Percentiles rank a stretch among this genome's conserved stretches.
phyloP scores from a whole-genome alignment of 2,797 vertebrate species.

The Halcyon smyrnensis region DNA sequence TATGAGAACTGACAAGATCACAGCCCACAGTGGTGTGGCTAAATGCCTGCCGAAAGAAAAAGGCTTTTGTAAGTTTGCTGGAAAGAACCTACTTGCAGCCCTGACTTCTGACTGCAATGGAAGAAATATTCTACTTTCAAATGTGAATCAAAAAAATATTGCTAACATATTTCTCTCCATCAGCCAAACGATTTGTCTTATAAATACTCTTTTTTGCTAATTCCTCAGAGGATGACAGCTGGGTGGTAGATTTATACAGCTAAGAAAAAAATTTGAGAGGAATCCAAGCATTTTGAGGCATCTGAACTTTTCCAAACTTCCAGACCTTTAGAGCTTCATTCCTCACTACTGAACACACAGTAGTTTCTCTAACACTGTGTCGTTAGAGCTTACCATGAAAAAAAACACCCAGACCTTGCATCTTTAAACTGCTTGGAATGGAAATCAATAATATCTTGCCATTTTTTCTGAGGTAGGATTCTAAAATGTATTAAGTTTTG shows the following conservation, averaged over 20 bases:
- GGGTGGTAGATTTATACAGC: constrained; percentile 70
- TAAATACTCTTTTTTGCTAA: constrained; percentile 59
- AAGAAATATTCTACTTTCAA: constrained; percentile 67
- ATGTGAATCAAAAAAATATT: constrained; percentile 58
- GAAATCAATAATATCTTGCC: constrained; percentile 4
- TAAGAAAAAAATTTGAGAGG: constrained; percentile 35
- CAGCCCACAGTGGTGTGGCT: constrained; percentile 45
- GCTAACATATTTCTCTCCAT: constrained; percentile 54
- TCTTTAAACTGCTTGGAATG: not conserved
- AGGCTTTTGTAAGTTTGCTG: constrained; percentile 66
- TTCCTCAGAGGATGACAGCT: constrained; percentile 54
- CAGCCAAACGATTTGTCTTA: constrained; percentile 49
- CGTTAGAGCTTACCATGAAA: not conserved
- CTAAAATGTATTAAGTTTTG: not conserved
- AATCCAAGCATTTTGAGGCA: constrained; percentile 65
- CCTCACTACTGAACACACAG: constrained; percentile 37
- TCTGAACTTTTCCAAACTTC: constrained; percentile 64
- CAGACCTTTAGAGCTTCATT: constrained; percentile 58
- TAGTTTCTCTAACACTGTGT: constrained; percentile 10
- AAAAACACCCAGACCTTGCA: not conserved
- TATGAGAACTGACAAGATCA: constrained; percentile 76
- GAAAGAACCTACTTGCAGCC: constrained; percentile 43
- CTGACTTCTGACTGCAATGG: constrained; percentile 50
- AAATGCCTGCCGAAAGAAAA: constrained; percentile 68
- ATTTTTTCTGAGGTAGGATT: not conserved